Evolutionary conservation across 1,140 invertebrate species (phyloP).

Genomic region (Sarcophaga peregrina): DNA sequence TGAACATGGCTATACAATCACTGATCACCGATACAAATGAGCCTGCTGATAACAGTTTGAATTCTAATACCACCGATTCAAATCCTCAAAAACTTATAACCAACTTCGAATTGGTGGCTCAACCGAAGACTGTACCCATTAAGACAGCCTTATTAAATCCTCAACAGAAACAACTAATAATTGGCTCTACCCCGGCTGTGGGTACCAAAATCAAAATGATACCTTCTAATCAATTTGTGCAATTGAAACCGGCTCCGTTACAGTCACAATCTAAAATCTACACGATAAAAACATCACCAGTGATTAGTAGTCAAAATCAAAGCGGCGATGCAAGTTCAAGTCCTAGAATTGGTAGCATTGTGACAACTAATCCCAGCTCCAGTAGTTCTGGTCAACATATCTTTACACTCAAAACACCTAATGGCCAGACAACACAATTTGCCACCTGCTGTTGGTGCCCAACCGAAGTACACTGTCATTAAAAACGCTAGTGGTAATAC

Average conservation of each 20-base stretch:
- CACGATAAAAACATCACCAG: conserved; percentile 52
- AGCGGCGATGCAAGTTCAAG: not conserved
- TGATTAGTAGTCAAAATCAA: conserved; percentile 16
- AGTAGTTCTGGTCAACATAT: conserved; percentile 49
- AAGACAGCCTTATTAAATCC: conserved; percentile 42
- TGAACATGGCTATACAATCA: conserved; percentile 63
- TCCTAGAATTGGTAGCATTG: conserved; percentile 55
- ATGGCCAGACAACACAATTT: conserved; percentile 56
- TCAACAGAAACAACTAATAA: conserved; percentile 28
- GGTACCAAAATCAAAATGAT: conserved; percentile 62
- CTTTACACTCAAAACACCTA: conserved; percentile 57
- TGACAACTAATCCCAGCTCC: conserved; percentile 50
- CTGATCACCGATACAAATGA: conserved; percentile 57
- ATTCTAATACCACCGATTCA: conserved; percentile 25
- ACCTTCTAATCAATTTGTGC: conserved; percentile 61
- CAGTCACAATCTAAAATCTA: conserved; percentile 57
- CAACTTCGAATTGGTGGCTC: conserved; percentile 46
- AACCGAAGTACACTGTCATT: conserved; percentile 65
- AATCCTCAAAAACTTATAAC: conserved; percentile 41
- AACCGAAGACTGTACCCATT: conserved; percentile 41
- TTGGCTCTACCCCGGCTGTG: conserved; percentile 43
- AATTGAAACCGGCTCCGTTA: conserved; percentile 53
- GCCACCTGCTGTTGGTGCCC: conserved; percentile 59
- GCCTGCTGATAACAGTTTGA: conserved; percentile 47
- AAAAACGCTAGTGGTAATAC: conserved; percentile 66